A percentile compares a stretch with the other conserved stretches of the same genome.
Conservation (phyloP, 2,888 invertebrate genomes). For the Zygothrica quintamaculata region DNA sequence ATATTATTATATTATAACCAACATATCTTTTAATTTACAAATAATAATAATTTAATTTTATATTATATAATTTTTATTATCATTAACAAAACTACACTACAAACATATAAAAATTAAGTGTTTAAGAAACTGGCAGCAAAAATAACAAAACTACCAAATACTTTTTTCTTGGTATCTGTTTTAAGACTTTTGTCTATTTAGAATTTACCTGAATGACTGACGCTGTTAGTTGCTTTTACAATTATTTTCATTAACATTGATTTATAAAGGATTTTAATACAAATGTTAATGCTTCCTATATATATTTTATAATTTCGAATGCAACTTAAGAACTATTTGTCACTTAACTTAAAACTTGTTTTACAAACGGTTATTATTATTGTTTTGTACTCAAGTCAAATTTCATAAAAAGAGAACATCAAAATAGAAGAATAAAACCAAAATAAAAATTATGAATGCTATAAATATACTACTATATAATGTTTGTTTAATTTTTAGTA, state of each 20-base stretch:
- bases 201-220: slow-evolving; percentile 38
- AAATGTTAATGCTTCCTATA: too few relatives aligned
- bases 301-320: not conserved
- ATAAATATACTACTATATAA: slow-evolving; percentile 45
- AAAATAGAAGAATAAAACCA: too few relatives aligned
- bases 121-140: not conserved
- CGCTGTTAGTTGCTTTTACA: slow-evolving; percentile 29
- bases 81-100: not conserved
- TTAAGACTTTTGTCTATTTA: slow-evolving; percentile 43
- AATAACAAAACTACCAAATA: slow-evolving; percentile 9
- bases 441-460: slow-evolving; percentile 47
- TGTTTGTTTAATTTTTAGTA: not conserved
- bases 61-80: too few relatives aligned
- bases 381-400: slow-evolving; percentile 38
- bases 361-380: slow-evolving; percentile 24
- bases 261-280: too few relatives aligned
- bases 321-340: not conserved
- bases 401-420: slow-evolving; percentile 19
- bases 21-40: too few relatives aligned
- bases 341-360: slow-evolving; percentile 5
- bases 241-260: not conserved
- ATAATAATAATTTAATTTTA: too few relatives aligned
- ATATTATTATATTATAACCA: too few relatives aligned
- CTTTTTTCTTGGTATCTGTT: slow-evolving; percentile 26
- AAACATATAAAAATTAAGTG: not conserved